Evolutionary conservation across 1,140 invertebrate species (phyloP).

Genomic region (Leptinotarsa lineolata): DNA sequence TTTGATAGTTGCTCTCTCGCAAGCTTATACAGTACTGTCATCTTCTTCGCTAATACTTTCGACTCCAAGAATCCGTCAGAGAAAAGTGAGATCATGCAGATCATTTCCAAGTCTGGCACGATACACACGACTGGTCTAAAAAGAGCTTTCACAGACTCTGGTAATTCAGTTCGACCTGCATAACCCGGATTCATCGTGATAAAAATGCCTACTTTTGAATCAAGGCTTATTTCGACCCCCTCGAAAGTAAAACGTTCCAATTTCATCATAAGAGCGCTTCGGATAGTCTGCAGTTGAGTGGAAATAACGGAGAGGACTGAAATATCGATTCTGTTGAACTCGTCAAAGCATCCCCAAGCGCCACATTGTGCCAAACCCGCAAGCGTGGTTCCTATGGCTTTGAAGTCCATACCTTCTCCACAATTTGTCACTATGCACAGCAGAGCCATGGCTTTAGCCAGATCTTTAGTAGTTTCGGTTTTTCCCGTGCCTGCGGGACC

Average conservation of each 20-base stretch:
- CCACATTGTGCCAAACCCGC: constrained; percentile 76
- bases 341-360: constrained; percentile 90
- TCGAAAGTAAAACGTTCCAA: constrained; percentile 82
- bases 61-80: constrained; percentile 87
- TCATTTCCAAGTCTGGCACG: constrained; percentile 85
- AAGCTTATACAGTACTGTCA: constrained; percentile 86
- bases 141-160: constrained; percentile 87
- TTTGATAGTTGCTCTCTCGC: constrained; percentile 86
- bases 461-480: constrained; percentile 88
- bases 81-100: constrained; percentile 89
- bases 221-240: constrained; percentile 78
- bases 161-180: constrained; percentile 84
- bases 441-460: constrained; percentile 85
- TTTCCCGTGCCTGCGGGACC: constrained; percentile 87
- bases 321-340: constrained; percentile 89
- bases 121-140: constrained; percentile 90
- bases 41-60: constrained; percentile 88
- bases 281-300: constrained; percentile 85
- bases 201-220: constrained; percentile 86
- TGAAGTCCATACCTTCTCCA: constrained; percentile 89
- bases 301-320: constrained; percentile 91
- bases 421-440: constrained; percentile 91
- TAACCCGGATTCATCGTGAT: constrained; percentile 95
- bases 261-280: constrained; percentile 77
- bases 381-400: constrained; percentile 83